Percentiles rank a stretch among this genome's conserved stretches.
These are phyloP conservation scores for Callorhinus ursinus DNA, from an alignment of 2,113 vertebrate genomes.

Conservation along the genomic window DNA sequence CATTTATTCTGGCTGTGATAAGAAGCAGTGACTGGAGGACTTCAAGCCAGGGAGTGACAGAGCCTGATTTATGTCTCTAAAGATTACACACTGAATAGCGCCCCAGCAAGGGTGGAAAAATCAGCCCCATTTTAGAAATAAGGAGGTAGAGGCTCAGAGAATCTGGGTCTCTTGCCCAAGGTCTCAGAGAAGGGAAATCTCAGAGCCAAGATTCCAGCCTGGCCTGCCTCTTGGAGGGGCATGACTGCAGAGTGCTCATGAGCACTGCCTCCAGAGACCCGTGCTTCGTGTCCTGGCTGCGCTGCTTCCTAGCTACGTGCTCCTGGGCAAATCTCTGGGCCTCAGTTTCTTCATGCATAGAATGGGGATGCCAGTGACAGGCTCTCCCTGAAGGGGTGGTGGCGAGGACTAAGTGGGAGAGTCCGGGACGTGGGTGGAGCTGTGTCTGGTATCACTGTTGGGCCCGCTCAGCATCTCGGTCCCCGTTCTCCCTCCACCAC, in stretches of 20 bases:
- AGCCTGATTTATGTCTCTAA: neutral
- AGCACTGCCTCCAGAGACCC: fast-evolving
- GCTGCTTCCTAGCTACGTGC: neutral
- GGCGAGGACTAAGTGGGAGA: neutral
- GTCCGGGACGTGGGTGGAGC: fast-evolving
- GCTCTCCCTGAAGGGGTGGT: fast-evolving
- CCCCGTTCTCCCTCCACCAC: fast-evolving
- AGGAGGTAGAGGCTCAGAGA: neutral
- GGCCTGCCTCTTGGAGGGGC: neutral
- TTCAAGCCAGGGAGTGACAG: neutral
- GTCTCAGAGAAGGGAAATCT: neutral
- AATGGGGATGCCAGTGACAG: neutral
- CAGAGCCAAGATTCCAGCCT: neutral
- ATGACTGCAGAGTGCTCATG: fast-evolving
- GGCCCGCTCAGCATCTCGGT: neutral
- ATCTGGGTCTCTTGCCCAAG: neutral
- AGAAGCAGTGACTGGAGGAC: neutral
- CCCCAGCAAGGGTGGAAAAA: neutral
- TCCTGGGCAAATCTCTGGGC: neutral
- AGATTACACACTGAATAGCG: neutral
- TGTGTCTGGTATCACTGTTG: neutral
- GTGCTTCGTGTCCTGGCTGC: neutral
- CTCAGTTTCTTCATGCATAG: neutral
- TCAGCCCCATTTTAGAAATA: neutral
- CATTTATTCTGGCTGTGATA: neutral